A percentile compares a stretch with the other conserved stretches of the same genome.
These are phyloP conservation scores for Sarcophaga peregrina DNA, from an alignment of 1,140 invertebrate species.

Conservation along the genomic window DNA sequence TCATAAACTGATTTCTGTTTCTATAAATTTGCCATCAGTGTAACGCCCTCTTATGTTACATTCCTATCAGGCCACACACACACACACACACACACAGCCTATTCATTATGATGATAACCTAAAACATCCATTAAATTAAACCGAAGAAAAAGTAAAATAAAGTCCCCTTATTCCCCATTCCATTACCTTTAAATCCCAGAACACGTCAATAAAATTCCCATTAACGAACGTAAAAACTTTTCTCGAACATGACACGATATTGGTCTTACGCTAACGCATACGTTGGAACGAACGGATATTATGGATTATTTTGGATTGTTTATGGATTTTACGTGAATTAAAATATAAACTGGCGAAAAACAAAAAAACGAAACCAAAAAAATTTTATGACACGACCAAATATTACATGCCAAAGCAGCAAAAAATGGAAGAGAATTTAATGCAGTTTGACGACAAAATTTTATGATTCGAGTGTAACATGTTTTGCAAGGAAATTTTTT, in stretches of 20 bases:
- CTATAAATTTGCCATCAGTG: too few relatives aligned
- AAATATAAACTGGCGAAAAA: conserved; percentile 15
- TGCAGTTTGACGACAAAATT: conserved; percentile 32
- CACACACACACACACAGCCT: too few relatives aligned
- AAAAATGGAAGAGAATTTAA: not conserved
- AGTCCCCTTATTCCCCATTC: not conserved
- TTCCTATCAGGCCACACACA: too few relatives aligned
- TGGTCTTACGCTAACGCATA: not conserved
- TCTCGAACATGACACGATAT: not conserved
- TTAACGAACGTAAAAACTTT: conserved; percentile 24
- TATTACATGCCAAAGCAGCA: not conserved
- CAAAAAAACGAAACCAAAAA: too few relatives aligned
- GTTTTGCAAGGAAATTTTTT: conserved; percentile 17
- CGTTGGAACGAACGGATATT: not conserved
- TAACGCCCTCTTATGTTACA: too few relatives aligned
- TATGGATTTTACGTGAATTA: conserved; percentile 34
- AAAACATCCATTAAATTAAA: too few relatives aligned
- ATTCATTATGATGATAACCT: too few relatives aligned
- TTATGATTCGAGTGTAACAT: conserved; percentile 33
- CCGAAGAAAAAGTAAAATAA: not conserved
- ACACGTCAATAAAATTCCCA: conserved; percentile 37
- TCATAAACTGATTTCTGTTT: too few relatives aligned
- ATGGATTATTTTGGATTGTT: conserved; percentile 28
- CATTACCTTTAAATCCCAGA: not conserved
- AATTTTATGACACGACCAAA: not conserved